Percentiles rank a stretch among this genome's conserved stretches.
Evolutionary conservation across 2,113 vertebrate species (phyloP).

Genomic region (Rhodinocichla rosea): DNA sequence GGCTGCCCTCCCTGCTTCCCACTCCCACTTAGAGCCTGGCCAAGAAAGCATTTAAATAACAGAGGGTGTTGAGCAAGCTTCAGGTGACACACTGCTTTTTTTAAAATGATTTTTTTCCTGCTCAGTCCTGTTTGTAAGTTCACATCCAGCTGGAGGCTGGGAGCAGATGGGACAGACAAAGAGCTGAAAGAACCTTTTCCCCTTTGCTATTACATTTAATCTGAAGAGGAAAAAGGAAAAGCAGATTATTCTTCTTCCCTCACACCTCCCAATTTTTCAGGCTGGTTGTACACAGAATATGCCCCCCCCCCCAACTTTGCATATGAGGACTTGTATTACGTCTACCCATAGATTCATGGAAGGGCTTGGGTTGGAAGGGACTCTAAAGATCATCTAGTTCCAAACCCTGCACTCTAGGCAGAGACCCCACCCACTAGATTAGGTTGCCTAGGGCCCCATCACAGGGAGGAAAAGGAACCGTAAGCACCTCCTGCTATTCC

Average conservation of each 20-base stretch:
- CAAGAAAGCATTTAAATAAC: not conserved
- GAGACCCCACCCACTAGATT: not conserved
- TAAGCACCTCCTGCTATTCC: not conserved
- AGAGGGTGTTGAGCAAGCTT: not conserved
- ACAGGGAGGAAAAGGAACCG: not conserved
- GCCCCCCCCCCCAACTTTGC: fast-evolving
- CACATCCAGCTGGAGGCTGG: not conserved
- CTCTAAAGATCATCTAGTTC: not conserved
- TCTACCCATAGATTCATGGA: not conserved
- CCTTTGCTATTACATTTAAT: not conserved
- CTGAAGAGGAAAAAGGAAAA: not conserved
- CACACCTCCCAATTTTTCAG: not conserved
- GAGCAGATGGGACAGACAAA: not conserved
- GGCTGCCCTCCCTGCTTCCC: not conserved
- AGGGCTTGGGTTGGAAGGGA: not conserved
- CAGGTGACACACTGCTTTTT: not conserved
- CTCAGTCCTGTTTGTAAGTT: not conserved
- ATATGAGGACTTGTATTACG: not conserved
- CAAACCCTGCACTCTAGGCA: not conserved
- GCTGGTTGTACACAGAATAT: not conserved
- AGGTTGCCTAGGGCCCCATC: not conserved
- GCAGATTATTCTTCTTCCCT: not conserved
- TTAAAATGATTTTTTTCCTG: not conserved
- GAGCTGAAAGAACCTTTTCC: not conserved
- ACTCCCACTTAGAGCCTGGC: not conserved